Percentiles rank a stretch among this genome's conserved stretches.
Evolutionary conservation across 2,888 invertebrate genomes (phyloP).

Genomic region (Chorisops tibialis): DNA sequence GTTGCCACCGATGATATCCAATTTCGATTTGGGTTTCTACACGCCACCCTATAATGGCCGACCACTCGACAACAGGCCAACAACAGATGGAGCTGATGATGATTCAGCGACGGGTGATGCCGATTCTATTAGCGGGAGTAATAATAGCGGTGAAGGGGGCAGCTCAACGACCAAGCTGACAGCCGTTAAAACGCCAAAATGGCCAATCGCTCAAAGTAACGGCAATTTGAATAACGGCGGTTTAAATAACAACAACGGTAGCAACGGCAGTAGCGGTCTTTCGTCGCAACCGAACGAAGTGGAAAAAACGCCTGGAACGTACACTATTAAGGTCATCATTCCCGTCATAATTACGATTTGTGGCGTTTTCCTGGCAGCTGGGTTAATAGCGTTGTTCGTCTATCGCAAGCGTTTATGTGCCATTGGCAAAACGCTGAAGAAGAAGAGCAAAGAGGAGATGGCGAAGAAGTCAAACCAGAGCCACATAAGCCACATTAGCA

Average conservation of each 20-base stretch:
- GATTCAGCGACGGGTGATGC: constrained; percentile 18
- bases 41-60: constrained; percentile 14
- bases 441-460: constrained; percentile 68
- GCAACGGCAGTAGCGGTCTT: background rate
- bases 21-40: constrained; percentile 9
- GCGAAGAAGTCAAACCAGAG: constrained; percentile 56
- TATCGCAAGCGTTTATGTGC: constrained; percentile 69
- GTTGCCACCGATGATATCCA: background rate
- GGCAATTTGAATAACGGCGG: constrained; percentile 17
- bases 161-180: constrained; percentile 43
- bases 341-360: constrained; percentile 66
- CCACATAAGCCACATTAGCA: constrained; percentile 43
- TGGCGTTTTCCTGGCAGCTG: constrained; percentile 65
- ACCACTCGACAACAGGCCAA: background rate
- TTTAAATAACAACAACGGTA: background rate
- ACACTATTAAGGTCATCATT: constrained; percentile 64
- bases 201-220: constrained; percentile 20
- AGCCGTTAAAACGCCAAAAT: constrained; percentile 37
- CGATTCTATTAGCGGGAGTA: constrained; percentile 9
- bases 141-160: background rate
- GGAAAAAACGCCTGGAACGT: constrained; percentile 42
- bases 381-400: constrained; percentile 61
- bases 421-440: constrained; percentile 58
- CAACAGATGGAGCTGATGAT: background rate
- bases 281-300: background rate